A percentile compares a stretch with the other conserved stretches of the same genome.
Evolutionary conservation across 2,113 vertebrate species (phyloP).

Genomic region (Micronycteris hirsuta): DNA sequence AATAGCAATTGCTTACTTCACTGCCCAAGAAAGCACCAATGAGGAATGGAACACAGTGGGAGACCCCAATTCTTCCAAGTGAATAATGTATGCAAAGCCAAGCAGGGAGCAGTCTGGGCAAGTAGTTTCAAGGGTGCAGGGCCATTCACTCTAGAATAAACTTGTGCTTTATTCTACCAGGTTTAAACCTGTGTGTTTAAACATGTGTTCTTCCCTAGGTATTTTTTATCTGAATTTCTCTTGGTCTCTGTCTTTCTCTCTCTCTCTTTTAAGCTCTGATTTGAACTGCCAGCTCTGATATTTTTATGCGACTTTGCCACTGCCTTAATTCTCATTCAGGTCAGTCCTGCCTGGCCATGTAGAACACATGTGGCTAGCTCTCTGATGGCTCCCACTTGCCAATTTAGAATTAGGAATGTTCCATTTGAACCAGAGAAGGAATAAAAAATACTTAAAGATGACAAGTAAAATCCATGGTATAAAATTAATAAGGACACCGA

Average conservation of each 20-base stretch:
- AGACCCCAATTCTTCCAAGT: neutral
- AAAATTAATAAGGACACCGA: neutral
- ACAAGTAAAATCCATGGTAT: neutral
- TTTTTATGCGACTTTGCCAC: neutral
- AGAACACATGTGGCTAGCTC: neutral
- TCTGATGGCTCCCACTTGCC: neutral
- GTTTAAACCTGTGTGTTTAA: neutral
- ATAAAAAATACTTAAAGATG: neutral
- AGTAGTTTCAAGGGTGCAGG: neutral
- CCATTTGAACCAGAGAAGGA: neutral
- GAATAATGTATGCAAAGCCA: neutral
- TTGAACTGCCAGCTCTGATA: constrained; percentile 1
- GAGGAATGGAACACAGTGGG: neutral
- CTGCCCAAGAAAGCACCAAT: neutral
- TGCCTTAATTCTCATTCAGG: neutral
- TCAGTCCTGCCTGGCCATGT: neutral
- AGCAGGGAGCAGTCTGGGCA: neutral
- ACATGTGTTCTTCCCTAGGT: neutral
- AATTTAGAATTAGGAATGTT: neutral
- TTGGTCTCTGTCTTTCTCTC: neutral
- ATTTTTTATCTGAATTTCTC: constrained; percentile 17
- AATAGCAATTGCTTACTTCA: neutral
- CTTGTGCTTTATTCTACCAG: neutral
- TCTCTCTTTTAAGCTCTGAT: neutral
- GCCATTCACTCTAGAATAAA: neutral